phyloP scores from a whole-genome alignment of 2,888 invertebrate genomes.

The Spialia ferax region DNA sequence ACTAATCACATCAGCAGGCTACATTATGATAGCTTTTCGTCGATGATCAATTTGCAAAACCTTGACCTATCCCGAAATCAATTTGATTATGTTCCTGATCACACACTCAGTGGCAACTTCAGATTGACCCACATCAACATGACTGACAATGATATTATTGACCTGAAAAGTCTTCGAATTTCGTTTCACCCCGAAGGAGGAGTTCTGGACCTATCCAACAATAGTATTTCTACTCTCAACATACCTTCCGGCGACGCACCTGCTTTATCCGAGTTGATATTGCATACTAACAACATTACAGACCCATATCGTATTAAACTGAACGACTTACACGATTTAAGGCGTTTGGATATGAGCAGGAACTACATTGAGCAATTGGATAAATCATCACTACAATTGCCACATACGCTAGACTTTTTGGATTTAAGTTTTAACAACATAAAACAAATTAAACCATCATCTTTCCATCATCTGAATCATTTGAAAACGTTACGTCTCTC shows the following conservation, averaged over 20 bases:
- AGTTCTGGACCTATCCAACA: constrained; percentile 72
- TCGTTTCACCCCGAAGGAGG: constrained; percentile 72
- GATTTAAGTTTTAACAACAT: constrained; percentile 69
- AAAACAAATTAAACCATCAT: constrained; percentile 60
- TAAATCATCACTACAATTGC: constrained; percentile 62
- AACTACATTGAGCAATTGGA: constrained; percentile 64
- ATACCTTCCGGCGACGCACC: constrained; percentile 65
- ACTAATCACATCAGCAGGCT: constrained; percentile 62
- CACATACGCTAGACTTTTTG: constrained; percentile 56
- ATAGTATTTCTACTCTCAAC: constrained; percentile 59
- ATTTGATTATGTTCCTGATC: constrained; percentile 64
- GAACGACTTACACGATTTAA: constrained; percentile 59
- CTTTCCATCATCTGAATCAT: constrained; percentile 59
- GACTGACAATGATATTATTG: constrained; percentile 63
- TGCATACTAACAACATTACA: constrained; percentile 68
- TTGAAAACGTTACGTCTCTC: constrained; percentile 64
- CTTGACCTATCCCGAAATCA: constrained; percentile 74
- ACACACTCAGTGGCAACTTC: constrained; percentile 60
- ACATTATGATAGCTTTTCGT: constrained; percentile 63
- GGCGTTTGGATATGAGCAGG: constrained; percentile 61
- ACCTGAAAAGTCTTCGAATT: constrained; percentile 61
- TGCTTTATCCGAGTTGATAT: constrained; percentile 58
- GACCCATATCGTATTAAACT: constrained; percentile 61
- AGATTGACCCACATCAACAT: constrained; percentile 69
- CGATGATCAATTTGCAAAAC: constrained; percentile 69